Base-by-base conservation (phyloP, 2,888 invertebrate genomes). In the Sicus ferrugineus region DNA sequence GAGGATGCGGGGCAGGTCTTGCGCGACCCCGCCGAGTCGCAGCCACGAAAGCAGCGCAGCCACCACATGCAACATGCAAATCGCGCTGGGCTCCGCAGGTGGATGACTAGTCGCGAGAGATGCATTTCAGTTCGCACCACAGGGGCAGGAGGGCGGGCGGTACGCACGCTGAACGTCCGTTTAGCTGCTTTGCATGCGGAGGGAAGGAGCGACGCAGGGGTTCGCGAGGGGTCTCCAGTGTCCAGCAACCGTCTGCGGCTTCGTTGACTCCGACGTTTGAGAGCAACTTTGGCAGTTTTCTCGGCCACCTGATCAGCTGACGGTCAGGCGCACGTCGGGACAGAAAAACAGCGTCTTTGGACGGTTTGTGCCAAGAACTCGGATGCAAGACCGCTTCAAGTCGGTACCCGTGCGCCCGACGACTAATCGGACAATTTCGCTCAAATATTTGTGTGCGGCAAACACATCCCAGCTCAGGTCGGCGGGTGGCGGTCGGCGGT, bases 1-100 rank as follows among this genome's bases (percentile, higher is more conserved):
- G 63, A 26, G 48, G 14, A 14, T 19, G 46, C 38, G 65, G 54
- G 52, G 52, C 65, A 65, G 52, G 65, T 65, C 54, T 54, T 23
- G 34, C 7, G 65, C 52, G 52, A 65, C 52, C 7, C 30, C 30
- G 31, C 50, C 50, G 52, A 48, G 30, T 63, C 61, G 34, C 6
- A 56, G 21, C 4, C 14, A 34, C 2, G 14, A 38, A 34, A 19
- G 31, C 6, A n/a, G 19, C 28, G 5, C 1, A 3, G n/a, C 11
- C 14, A 28, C 26, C 23, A 21, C 34, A n/a, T 16, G 42, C 11
- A 63, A 42, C 9, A 48, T 19, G 26, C 9, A 46, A 26, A 26
- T 63, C 23, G n/a, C 9, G 16, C 23, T 58, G 16, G 28, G 3
- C 16, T 58, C 31, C 19, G n/a, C n/a, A n/a, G 19, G 42, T 23